Evolutionary conservation across 2,797 vertebrate species (phyloP), one percentile per base, ranked within the genome.

Genomic region (Lerista edwardsae): DNA sequence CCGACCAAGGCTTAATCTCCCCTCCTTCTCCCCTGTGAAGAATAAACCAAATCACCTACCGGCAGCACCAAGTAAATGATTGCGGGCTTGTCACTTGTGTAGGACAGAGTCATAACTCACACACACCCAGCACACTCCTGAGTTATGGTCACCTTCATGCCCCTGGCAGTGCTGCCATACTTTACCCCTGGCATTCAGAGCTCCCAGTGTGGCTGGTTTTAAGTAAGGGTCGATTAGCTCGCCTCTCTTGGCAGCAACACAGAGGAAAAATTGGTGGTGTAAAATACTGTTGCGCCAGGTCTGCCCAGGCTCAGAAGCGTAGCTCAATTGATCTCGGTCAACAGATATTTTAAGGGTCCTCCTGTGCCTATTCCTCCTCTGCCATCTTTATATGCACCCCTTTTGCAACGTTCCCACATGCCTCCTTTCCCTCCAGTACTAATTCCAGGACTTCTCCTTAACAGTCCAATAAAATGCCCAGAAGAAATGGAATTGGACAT

Each of bases 41-140:
- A 82, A 87, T 84, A 87, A 93, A 89, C 83, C 64, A 75, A 74
- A 74, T 57, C 79, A 31, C 76, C 6, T 36, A 77, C 29, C 0
- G 23, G 84, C 71, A 84, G 90, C 74, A 31, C 83, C 79, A 68
- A 25, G 59, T 86, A 72, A 91, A 86, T 90, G 87, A 89, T 23
- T 1, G 86, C 87, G 19, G 75, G 51, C 55, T 84, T 75, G 12
- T 80, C 0, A 51, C 75, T 79, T 82, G 84, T 41, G 71, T 88
- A 84, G 91, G 90, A 75, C 87, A 59, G 87, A 82, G 86, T 85
- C 1, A 15, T 91, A 91, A 90, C 36, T 93, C 91, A 90, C 69
- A 4, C 59, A 0, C 36, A 78, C 73, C 88, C 84, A 0, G 19
- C 75, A 87, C 75, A 84, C 55, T 87, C 59, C 84, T 90, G 90